Evolutionary conservation across 2,888 invertebrate species (phyloP).

Genomic region (Thera britannica): DNA sequence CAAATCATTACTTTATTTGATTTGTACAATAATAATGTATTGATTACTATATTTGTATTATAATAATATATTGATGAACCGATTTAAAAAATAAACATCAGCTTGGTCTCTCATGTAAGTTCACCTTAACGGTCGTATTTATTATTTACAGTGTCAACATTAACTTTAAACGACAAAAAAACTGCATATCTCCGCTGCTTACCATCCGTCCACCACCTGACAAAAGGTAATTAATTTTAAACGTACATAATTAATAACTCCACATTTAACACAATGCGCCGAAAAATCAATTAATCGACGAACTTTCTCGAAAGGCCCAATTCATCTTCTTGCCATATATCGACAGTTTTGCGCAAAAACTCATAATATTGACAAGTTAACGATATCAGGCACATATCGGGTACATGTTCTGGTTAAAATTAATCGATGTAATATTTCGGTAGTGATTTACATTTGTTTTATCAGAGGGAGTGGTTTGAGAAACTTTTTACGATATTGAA

Average conservation of each 20-base stretch:
- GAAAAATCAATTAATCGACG: conserved; percentile 54
- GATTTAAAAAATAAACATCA: too few relatives aligned
- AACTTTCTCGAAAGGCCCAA: conserved; percentile 50
- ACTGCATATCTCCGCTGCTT: conserved; percentile 2
- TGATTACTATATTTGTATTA: too few relatives aligned
- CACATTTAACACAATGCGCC: conserved; percentile 39
- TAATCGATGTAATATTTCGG: conserved; percentile 40
- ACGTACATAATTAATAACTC: conserved; percentile 36
- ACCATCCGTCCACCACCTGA: conserved; percentile 11
- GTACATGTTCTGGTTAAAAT: conserved; percentile 49
- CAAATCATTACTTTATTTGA: too few relatives aligned
- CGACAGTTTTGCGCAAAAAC: conserved; percentile 45
- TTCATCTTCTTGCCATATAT: conserved; percentile 53
- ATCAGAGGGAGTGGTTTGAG: conserved; percentile 34
- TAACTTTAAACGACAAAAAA: conserved; percentile 6
- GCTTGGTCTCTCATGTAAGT: too few relatives aligned
- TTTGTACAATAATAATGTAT: too few relatives aligned
- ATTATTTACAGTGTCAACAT: neutral
- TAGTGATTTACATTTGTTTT: conserved; percentile 32
- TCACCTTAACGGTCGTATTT: too few relatives aligned
- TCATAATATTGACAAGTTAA: conserved; percentile 50
- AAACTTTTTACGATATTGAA: conserved; percentile 8
- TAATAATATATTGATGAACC: too few relatives aligned
- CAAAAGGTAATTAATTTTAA: conserved; percentile 32
- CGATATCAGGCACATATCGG: conserved; percentile 40